A percentile compares a stretch with the other conserved stretches of the same genome.
phyloP scores from a whole-genome alignment of 2,888 invertebrate species.

The Uloborus plumipes region DNA sequence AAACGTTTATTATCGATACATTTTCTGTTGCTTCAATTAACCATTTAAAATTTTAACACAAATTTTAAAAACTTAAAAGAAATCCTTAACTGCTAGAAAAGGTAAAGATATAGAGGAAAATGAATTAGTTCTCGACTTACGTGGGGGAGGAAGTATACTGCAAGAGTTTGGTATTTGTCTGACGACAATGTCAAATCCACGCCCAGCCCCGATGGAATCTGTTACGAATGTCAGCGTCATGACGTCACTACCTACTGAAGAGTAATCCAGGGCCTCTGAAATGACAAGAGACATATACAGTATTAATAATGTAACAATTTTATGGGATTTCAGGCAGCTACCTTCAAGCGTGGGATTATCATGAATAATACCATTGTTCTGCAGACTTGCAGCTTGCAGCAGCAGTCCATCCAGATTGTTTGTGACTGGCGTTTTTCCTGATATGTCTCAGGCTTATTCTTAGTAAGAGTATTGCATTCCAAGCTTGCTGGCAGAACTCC shows the following conservation, averaged over 20 bases:
- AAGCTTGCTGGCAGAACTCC: no score
- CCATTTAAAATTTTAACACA: not conserved
- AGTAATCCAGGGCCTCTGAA: constrained; percentile 64
- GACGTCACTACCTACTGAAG: constrained; percentile 55
- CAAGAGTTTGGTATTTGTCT: constrained; percentile 65
- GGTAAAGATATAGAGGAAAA: not conserved
- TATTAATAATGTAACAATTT: no score
- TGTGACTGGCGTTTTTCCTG: no score
- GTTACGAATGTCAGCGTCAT: constrained; percentile 65
- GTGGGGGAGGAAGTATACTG: constrained; percentile 47
- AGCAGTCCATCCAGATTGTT: no score
- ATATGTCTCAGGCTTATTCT: no score
- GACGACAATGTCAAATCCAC: constrained; percentile 67
- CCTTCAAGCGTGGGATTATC: no score
- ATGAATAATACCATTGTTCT: no score
- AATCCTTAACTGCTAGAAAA: not conserved
- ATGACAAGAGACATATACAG: not conserved
- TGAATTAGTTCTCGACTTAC: constrained; percentile 22
- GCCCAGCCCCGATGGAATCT: constrained; percentile 65
- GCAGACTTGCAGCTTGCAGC: no score
- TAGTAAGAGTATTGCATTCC: no score
- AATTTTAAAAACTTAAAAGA: not conserved
- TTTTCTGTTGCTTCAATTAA: no score
- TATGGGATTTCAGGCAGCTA: no score
- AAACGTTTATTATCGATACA: no score